Percentiles rank a stretch among this genome's conserved stretches.
Conservation (phyloP, 2,888 invertebrate species). For the Odontocerum albicorne region DNA sequence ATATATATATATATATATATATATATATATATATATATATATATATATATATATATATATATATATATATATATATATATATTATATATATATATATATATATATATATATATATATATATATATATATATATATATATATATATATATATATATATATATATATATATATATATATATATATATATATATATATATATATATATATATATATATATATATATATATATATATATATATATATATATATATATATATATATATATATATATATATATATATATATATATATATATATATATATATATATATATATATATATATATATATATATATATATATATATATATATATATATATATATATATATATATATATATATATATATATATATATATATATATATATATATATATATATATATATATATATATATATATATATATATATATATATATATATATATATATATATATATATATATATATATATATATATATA, state of each 20-base stretch:
- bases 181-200: not conserved
- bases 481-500: not conserved
- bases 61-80: not conserved
- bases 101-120: not conserved
- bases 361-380: not conserved
- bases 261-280: not conserved
- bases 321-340: not conserved
- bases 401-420: not conserved
- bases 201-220: not conserved
- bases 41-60: not conserved
- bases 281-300: not conserved
- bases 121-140: not conserved
- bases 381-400: not conserved
- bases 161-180: not conserved
- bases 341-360: not conserved
- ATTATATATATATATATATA: not conserved
- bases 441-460: not conserved
- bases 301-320: not conserved
- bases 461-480: not conserved
- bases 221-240: not conserved
- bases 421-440: not conserved
- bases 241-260: not conserved
- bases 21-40: not conserved
- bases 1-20: not conserved
- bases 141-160: not conserved